Evolutionary conservation across 2,888 invertebrate species (phyloP).

Genomic region (Linnaemya vulpina): DNA sequence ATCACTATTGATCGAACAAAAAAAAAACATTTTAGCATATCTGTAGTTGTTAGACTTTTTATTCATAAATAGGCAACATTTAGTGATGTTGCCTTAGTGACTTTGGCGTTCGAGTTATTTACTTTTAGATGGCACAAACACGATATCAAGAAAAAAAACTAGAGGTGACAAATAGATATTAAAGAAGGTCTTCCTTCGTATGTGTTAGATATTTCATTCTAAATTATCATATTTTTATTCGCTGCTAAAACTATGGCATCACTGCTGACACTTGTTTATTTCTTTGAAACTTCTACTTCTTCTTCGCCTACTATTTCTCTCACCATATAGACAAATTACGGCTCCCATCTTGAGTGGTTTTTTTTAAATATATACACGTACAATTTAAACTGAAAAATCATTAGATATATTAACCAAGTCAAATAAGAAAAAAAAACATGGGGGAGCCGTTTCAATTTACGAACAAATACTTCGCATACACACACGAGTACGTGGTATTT

Average conservation of each 20-base stretch:
- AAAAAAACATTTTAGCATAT: background rate
- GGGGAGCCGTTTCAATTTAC: conserved; percentile 2
- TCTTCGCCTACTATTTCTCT: background rate
- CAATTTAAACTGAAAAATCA: conserved; percentile 19
- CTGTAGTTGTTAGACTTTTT: conserved; percentile 4
- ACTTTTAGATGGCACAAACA: background rate
- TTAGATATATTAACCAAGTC: background rate
- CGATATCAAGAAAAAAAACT: too few species aligned
- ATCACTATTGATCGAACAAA: conserved; percentile 27
- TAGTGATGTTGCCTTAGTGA: background rate
- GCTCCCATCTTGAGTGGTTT: conserved; percentile 11
- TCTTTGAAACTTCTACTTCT: conserved; percentile 16
- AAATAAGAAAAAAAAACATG: conserved; percentile 2
- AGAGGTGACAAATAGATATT: too few species aligned
- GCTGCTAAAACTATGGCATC: background rate
- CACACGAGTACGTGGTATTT: background rate
- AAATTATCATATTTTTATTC: background rate
- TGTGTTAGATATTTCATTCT: too few species aligned
- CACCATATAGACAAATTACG: background rate
- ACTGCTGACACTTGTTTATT: conserved; percentile 49
- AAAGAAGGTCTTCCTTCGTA: too few species aligned
- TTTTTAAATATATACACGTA: conserved; percentile 11
- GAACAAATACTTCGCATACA: background rate
- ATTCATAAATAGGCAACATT: background rate
- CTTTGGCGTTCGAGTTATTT: background rate